These are phyloP conservation scores for Distichodus sexfasciatus DNA, from an alignment of 2,797 vertebrate species.

Conservation along the genomic window DNA sequence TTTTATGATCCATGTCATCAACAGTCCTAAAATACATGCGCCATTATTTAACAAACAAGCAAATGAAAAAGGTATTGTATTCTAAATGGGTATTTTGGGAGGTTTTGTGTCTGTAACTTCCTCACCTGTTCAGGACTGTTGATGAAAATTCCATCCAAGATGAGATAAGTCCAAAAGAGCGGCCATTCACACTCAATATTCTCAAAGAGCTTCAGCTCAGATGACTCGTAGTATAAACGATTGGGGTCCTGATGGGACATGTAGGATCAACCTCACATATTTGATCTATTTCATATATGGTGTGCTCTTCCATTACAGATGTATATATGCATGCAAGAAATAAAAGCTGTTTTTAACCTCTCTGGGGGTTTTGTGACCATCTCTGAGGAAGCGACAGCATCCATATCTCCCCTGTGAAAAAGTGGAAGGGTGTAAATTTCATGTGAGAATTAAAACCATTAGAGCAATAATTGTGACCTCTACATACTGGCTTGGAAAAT, in stretches of 20 bases:
- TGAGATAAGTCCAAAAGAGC: conserved; percentile 96
- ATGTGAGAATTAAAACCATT: too few relatives aligned
- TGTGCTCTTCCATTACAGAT: background rate
- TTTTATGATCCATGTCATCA: too few relatives aligned
- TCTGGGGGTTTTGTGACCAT: conserved; percentile 93
- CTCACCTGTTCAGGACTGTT: conserved; percentile 87
- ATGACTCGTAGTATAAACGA: conserved; percentile 91
- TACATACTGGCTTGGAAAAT: too few relatives aligned
- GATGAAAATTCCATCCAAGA: conserved; percentile 93
- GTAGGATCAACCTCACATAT: background rate
- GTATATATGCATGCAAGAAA: background rate
- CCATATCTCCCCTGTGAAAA: conserved; percentile 87
- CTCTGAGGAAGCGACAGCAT: conserved; percentile 94
- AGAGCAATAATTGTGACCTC: too few relatives aligned
- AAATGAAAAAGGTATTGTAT: too few relatives aligned
- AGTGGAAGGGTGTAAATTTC: background rate
- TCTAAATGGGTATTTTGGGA: too few relatives aligned
- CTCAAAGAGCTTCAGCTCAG: conserved; percentile 95
- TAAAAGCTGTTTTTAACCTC: conserved; percentile 74
- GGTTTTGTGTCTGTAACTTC: background rate
- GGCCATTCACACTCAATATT: conserved; percentile 99
- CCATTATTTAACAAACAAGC: background rate
- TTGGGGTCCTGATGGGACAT: conserved; percentile 78
- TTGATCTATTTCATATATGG: background rate
- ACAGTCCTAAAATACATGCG: too few relatives aligned